phyloP scores from a whole-genome alignment of 2,113 vertebrate species.

The Tichodroma muraria region DNA sequence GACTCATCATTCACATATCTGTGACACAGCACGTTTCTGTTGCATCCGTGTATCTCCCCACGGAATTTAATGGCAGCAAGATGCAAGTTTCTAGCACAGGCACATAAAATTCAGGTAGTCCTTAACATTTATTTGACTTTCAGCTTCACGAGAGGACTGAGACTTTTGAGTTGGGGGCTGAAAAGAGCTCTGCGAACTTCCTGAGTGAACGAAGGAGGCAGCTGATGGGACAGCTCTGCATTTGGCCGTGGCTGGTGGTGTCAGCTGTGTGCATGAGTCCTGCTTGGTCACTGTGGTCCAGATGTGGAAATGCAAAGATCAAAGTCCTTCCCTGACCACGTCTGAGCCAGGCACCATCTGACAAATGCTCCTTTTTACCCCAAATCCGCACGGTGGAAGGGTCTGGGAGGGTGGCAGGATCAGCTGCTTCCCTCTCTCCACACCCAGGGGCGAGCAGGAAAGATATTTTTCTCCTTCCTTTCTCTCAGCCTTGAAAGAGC shows the following conservation, averaged over 20 bases:
- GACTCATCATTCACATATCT: neutral
- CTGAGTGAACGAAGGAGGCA: neutral
- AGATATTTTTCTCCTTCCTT: neutral
- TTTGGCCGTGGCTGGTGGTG: neutral
- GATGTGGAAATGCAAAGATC: neutral
- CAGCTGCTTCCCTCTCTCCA: neutral
- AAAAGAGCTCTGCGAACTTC: neutral
- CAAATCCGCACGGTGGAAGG: rapidly evolving
- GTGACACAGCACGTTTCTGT: neutral
- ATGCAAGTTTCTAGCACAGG: neutral
- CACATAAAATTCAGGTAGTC: neutral
- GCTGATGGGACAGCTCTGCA: neutral
- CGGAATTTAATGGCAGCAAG: neutral
- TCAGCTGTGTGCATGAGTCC: rapidly evolving
- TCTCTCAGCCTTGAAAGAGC: neutral
- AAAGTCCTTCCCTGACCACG: rapidly evolving
- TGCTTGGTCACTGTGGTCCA: neutral
- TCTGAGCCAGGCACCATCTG: rapidly evolving
- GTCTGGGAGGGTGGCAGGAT: neutral
- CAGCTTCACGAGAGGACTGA: neutral
- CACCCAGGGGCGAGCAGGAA: rapidly evolving
- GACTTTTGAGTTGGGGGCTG: neutral
- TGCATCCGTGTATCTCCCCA: rapidly evolving
- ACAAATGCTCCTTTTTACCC: neutral
- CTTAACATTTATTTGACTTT: neutral